Percentiles rank a stretch among this genome's conserved stretches.
Conservation (phyloP, 2,797 vertebrate genomes). For the Eremophila alpestris region DNA sequence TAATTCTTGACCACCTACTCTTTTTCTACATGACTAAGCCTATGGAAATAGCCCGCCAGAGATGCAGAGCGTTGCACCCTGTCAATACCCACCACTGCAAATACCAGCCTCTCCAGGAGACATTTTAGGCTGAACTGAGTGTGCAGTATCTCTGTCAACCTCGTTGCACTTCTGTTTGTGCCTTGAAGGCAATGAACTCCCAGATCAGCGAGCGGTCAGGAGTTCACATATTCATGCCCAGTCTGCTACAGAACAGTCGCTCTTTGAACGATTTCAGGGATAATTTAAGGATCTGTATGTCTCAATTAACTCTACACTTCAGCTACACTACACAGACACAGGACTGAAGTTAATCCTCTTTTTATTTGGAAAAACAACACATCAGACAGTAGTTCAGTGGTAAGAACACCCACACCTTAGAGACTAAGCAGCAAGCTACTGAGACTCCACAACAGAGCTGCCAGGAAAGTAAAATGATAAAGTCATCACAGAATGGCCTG, state of each 20-base stretch:
- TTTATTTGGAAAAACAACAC: neutral
- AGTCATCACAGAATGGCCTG: neutral
- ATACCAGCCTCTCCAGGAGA: neutral
- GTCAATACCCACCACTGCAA: neutral
- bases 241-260: neutral
- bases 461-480: neutral
- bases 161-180: neutral
- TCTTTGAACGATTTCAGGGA: conserved; percentile 36
- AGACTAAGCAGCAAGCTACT: neutral
- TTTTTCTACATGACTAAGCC: conserved; percentile 65
- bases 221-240: conserved; percentile 32
- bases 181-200: conserved; percentile 29
- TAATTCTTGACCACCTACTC: conserved; percentile 69
- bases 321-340: neutral
- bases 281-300: conserved; percentile 48
- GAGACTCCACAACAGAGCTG: neutral
- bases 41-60: neutral
- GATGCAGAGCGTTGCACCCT: neutral
- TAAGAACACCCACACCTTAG: conserved; percentile 21
- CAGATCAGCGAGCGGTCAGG: neutral
- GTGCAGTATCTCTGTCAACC: neutral
- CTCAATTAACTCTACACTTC: conserved; percentile 54
- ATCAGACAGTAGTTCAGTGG: neutral
- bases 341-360: conserved; percentile 5
- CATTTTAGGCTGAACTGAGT: neutral